phyloP scores from a whole-genome alignment of 2,113 vertebrate genomes.

The Mustela nigripes region DNA sequence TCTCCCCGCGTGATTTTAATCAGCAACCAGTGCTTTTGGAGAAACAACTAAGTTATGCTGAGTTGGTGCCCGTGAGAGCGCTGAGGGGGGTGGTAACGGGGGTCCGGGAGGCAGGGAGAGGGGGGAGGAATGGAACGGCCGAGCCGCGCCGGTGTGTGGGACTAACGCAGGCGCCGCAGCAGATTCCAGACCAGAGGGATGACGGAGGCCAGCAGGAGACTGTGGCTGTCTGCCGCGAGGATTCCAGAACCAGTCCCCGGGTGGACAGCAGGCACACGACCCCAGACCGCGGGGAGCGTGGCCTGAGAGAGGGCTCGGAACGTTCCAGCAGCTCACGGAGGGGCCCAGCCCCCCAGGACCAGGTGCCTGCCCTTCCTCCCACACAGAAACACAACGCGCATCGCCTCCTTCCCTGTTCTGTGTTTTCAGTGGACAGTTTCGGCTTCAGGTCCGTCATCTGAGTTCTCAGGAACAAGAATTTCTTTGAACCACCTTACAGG shows the following conservation, averaged over 20 bases:
- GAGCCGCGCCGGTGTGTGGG: not conserved
- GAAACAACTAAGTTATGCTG: not conserved
- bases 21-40: not conserved
- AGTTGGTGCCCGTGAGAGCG: too few relatives aligned
- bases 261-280: rapidly evolving
- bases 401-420: not conserved
- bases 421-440: not conserved
- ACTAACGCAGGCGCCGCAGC: not conserved
- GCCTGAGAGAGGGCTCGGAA: not conserved
- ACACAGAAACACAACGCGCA: not conserved
- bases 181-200: not conserved
- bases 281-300: too few relatives aligned
- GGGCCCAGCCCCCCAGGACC: rapidly evolving
- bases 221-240: not conserved
- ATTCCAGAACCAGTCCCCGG: not conserved
- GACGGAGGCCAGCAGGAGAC: not conserved
- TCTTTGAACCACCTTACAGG: not conserved
- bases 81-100: not conserved
- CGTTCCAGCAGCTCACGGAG: not conserved
- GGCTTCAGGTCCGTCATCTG: not conserved
- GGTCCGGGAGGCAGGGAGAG: not conserved
- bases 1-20: not conserved
- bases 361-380: not conserved
- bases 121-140: rapidly evolving
- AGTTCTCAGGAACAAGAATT: too few relatives aligned